Evolutionary conservation across 2,113 vertebrate genomes (phyloP).

Genomic region (Urocolius indicus): DNA sequence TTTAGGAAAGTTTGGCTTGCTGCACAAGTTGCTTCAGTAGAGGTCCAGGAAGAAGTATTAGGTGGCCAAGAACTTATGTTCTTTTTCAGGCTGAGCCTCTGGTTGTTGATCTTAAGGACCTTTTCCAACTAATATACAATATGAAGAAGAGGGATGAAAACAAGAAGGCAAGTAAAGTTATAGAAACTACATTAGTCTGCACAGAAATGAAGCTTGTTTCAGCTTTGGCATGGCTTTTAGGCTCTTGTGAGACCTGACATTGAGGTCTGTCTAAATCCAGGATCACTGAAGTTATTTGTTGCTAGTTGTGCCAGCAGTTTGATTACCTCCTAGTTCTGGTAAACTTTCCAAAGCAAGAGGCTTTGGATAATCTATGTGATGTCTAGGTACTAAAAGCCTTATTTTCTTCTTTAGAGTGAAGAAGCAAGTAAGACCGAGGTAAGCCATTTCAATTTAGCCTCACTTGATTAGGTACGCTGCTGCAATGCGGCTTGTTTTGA

Average conservation of each 20-base stretch:
- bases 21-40: background rate
- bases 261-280: background rate
- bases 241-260: background rate
- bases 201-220: background rate
- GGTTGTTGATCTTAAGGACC: slow-evolving; percentile 94
- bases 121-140: slow-evolving; percentile 96
- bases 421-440: slow-evolving; percentile 68
- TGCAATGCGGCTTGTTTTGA: background rate
- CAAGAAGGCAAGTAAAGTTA: slow-evolving; percentile 79
- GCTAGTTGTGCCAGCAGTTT: background rate
- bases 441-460: slow-evolving; percentile 38
- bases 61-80: background rate
- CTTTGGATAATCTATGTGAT: background rate
- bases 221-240: background rate
- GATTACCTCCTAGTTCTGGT: background rate
- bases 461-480: background rate
- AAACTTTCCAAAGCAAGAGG: background rate
- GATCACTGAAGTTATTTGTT: background rate
- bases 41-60: background rate
- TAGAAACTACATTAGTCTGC: background rate
- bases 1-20: background rate
- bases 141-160: slow-evolving; percentile 89
- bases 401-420: slow-evolving; percentile 69
- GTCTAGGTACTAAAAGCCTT: background rate
- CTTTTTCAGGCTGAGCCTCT: slow-evolving; percentile 89